Evolutionary conservation across 2,113 vertebrate species (phyloP).

Genomic region (Antechinus flavipes): DNA sequence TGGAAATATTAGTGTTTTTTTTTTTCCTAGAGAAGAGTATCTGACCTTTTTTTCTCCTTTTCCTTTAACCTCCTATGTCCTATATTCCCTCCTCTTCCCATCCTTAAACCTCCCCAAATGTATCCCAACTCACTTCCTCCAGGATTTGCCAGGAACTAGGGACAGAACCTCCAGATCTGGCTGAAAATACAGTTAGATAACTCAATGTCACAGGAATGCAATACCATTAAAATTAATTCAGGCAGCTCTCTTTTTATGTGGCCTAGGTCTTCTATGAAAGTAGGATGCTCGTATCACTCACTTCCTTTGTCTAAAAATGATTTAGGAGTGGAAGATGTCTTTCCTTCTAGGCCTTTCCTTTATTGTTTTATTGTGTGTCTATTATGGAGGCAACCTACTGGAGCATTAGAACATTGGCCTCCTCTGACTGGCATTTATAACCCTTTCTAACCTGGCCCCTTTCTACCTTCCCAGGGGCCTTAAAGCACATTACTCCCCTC

Average conservation of each 20-base stretch:
- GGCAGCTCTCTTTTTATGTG: neutral
- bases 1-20: slow-evolving; percentile 80
- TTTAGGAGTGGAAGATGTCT: neutral
- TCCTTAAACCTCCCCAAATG: neutral
- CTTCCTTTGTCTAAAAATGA: neutral
- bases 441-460: neutral
- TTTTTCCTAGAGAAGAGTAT: slow-evolving; percentile 80
- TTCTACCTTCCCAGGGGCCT: neutral
- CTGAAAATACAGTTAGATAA: neutral
- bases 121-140: neutral
- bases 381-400: neutral
- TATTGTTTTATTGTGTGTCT: neutral
- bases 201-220: neutral
- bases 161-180: neutral
- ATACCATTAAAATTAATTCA: neutral
- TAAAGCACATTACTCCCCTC: neutral
- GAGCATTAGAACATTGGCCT: neutral
- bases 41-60: slow-evolving; percentile 58
- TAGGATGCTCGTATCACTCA: neutral
- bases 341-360: neutral
- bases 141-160: neutral
- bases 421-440: neutral
- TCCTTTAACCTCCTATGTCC: slow-evolving; percentile 21
- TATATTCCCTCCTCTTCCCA: neutral
- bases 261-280: neutral